Percentiles rank a stretch among this genome's conserved stretches.
Conservation (phyloP, 2,113 vertebrate species). For the Erythrocercus mccallii region DNA sequence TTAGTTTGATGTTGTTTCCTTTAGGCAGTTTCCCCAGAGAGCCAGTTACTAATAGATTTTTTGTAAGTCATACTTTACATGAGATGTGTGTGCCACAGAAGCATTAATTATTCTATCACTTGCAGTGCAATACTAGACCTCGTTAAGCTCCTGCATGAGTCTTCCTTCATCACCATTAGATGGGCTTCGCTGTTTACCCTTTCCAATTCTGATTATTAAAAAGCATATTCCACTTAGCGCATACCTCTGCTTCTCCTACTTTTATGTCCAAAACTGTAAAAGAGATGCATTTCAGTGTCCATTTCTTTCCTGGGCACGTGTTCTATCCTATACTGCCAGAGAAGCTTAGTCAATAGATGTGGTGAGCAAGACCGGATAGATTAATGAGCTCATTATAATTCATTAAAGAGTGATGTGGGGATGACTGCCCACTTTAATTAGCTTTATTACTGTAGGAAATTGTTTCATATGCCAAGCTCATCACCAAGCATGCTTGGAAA, state of each 20-base stretch:
- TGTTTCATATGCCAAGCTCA: conserved; percentile 74
- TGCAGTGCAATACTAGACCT: background rate
- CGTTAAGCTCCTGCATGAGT: background rate
- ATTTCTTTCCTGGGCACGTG: background rate
- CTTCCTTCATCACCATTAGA: background rate
- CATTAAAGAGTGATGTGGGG: conserved; percentile 74
- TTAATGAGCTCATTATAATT: conserved; percentile 80
- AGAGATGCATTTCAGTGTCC: background rate
- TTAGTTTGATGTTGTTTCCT: background rate
- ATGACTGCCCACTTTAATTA: conserved; percentile 81
- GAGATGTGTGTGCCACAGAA: background rate
- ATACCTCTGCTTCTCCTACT: background rate
- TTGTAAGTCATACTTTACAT: background rate
- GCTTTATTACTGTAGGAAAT: conserved; percentile 79
- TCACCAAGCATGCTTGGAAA: conserved; percentile 73
- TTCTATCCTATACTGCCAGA: background rate
- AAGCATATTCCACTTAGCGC: background rate
- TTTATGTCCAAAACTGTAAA: background rate
- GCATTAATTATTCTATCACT: background rate
- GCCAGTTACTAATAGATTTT: background rate
- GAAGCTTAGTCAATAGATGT: conserved; percentile 40
- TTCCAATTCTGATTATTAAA: background rate
- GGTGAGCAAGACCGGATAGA: conserved; percentile 44
- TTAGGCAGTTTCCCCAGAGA: background rate
- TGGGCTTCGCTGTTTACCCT: background rate